Evolutionary conservation across 2,797 vertebrate species (phyloP), one percentile per base, ranked within the genome.

Genomic region (Toxotes lorentzi): DNA sequence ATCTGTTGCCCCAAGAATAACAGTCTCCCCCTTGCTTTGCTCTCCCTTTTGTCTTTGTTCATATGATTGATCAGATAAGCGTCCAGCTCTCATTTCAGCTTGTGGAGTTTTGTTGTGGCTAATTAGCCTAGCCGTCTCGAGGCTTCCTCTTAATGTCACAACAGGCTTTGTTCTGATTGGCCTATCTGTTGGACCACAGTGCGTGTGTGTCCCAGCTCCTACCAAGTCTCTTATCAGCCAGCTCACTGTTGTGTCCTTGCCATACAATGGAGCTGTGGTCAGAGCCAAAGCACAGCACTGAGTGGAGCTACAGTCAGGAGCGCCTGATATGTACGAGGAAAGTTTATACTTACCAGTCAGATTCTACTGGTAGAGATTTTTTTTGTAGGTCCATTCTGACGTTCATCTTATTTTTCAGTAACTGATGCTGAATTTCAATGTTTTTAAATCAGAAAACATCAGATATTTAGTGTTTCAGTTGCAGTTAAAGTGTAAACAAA

Each of bases 31-130:
- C 23, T 47, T 51, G 50, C 73, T 51, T 63, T 51, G 53, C 69
- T 64, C 60, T 79, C 35, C 14, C 76, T 84, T 86, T 93, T 90
- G 86, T 93, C 86, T 90, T 86, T 86, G 87, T 80, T 89, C 84
- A 86, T 90, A 86, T 84, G 85, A 84, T 88, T 81, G 79, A 91
- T 91, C 90, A 84, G 93, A 93, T 94, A 94, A 93, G 89, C 30
- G 1, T 59, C 38, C 73, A 4, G 79, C 82, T 81, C 87, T 83
- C 67, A 81, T 87, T 93, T 92, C 87, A 82, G 76, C 75, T 76
- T 40, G 27, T 71, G 69, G 60, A 78, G 41, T 56, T 62, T 92
- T 93, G 89, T 90, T 92, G 80, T 92, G 84, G 78, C 93, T 93
- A 91, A 92, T 94, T 90, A 89, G 82, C 74, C 40, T 53, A 73